Base-by-base conservation (phyloP, 2,888 invertebrate species). In the Campoletis raptor region DNA sequence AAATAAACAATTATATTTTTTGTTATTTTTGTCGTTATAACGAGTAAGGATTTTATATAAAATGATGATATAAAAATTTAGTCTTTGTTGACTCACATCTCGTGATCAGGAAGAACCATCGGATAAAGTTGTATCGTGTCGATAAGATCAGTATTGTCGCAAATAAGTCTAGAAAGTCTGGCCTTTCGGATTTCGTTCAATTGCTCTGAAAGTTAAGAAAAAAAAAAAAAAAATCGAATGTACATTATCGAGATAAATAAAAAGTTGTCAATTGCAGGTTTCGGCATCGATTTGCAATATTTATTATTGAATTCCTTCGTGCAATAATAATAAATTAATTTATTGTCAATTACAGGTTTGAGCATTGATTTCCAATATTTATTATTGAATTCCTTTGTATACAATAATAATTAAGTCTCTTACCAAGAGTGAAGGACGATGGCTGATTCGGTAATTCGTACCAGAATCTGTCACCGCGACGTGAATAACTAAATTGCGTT, bases 381-480 rank as follows among this genome's bases (percentile, higher is more conserved):
- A 18, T 54, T 9, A 52, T 48, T 37, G 24, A 42, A 48, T 77
- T 45, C 5, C 10, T 64, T 40, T 36, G 45, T 40, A 37, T 40
- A 37, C 36, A 36, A 83, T 66, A 64, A 83, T 73, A 54, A 36
- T 83, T 88, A 89, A 87, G 88, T 73, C 79, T 74, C 91, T 90
- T 91, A 95, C 95, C 95, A 87, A 94, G 96, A 6, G 98, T 97
- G 94, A 98, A 98, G 0, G 98, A 97, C 48, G 98, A 98, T 0
- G 98, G 98, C 94, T 98, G 98, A 93, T 98, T 97, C 37, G 98
- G 97, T 81, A 98, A 95, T 94, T 98, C 98, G 93, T 98, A 99
- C 98, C 98, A 99, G 94, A 98, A 99, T 94, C 99, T 96, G 94
- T 99, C 99, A 86, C 98, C 98, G 90, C 97, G 96, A 93, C 98